Evolutionary conservation across 53 echinoderm and acorn worm species (phyloP).

Genomic region (Echinometra lucunter): DNA sequence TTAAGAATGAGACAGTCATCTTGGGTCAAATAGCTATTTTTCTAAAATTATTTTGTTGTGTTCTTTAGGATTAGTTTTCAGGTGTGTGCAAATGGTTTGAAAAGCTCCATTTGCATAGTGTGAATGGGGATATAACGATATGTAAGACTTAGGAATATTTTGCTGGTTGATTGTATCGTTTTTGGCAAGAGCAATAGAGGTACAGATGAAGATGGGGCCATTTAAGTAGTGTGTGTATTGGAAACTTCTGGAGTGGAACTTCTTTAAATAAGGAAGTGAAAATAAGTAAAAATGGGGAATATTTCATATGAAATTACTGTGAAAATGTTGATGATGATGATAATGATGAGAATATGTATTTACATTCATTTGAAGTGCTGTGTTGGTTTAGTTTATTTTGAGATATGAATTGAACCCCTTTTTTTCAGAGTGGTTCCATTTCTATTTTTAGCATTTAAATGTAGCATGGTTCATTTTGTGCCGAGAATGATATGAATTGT

Average conservation of each 20-base stretch:
- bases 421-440: slow-evolving; percentile 44
- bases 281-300: too few species aligned
- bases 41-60: not conserved
- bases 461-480: slow-evolving; percentile 55
- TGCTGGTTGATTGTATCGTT: not conserved
- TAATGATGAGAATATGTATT: not conserved
- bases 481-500: not conserved
- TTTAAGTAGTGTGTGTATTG: not conserved
- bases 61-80: not conserved
- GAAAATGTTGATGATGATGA: not conserved
- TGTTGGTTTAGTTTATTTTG: slow-evolving; percentile 11
- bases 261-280: not conserved
- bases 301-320: not conserved
- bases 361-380: slow-evolving; percentile 46
- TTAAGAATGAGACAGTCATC: not conserved
- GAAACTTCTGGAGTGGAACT: not conserved
- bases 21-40: not conserved
- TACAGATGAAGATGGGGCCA: not conserved
- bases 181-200: not conserved
- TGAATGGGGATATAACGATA: not conserved
- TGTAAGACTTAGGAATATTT: not conserved
- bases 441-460: not conserved
- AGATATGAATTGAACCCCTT: not conserved
- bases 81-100: slow-evolving; percentile 8
- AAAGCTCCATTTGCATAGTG: not conserved